phyloP scores from a whole-genome alignment of 35 echinoderm and acorn worm genomes.

The Amphiura filiformis region DNA sequence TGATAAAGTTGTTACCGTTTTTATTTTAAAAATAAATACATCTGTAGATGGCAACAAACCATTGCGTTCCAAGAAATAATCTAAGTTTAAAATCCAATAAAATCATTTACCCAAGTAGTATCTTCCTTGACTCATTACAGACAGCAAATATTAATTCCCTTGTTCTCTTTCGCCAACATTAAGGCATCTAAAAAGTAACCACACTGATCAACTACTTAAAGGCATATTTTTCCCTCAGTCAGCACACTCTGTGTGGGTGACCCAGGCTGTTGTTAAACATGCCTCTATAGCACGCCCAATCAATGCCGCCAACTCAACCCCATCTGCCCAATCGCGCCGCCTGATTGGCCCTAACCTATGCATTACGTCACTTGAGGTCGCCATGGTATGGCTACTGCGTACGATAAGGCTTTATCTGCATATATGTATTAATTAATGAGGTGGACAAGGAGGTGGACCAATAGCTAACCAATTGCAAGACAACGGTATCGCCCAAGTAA shows the following conservation, averaged over 20 bases:
- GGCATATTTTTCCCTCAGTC: neutral
- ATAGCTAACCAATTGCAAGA: neutral
- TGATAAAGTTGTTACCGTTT: too few species aligned
- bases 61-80: neutral
- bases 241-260: neutral
- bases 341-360: neutral
- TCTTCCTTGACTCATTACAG: neutral
- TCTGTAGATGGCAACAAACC: neutral
- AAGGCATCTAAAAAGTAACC: neutral
- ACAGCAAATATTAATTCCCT: neutral
- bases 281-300: neutral
- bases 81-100: neutral
- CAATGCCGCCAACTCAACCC: conserved; percentile 4
- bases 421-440: neutral
- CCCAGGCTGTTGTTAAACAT: neutral
- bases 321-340: neutral
- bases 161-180: neutral
- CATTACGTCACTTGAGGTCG: neutral
- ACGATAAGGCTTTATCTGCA: neutral
- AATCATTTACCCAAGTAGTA: too few species aligned
- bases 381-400: neutral
- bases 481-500: neutral
- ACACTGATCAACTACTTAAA: conserved; percentile 11
- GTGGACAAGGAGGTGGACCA: neutral
- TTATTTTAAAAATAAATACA: neutral